These are phyloP conservation scores for Corythoichthys haematopterus DNA, from an alignment of 2,113 vertebrate genomes.

Conservation along the genomic window DNA sequence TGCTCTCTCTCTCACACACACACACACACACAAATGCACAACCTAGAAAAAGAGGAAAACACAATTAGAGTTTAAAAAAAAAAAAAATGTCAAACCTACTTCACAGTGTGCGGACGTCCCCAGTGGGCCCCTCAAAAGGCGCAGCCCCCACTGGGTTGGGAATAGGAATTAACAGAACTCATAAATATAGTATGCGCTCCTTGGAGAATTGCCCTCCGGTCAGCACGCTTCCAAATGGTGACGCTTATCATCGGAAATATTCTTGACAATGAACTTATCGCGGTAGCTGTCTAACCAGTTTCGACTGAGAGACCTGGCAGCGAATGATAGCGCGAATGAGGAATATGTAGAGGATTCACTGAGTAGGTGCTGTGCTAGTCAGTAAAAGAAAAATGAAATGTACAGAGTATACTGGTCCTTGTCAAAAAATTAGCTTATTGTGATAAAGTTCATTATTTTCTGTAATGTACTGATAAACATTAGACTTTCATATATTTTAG, in stretches of 20 bases:
- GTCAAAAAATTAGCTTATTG: too few species aligned
- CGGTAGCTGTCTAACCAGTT: not conserved
- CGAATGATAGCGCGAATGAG: too few species aligned
- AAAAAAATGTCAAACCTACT: conserved; percentile 8
- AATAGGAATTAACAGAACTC: not conserved
- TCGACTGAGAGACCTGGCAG: not conserved
- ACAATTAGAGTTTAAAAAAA: conserved; percentile 7
- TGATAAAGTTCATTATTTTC: too few species aligned
- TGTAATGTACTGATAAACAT: too few species aligned
- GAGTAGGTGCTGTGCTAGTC: too few species aligned
- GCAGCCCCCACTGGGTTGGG: not conserved
- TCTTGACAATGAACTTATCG: not conserved
- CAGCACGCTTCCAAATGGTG: not conserved
- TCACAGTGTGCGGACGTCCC: conserved; percentile 6
- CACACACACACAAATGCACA: not conserved
- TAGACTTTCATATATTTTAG: too few species aligned
- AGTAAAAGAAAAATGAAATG: too few species aligned
- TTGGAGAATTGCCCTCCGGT: conserved; percentile 1
- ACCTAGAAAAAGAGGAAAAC: conserved; percentile 4
- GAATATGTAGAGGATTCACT: too few species aligned
- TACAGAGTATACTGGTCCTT: too few species aligned
- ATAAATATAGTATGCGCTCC: conserved; percentile 2
- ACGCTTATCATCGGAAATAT: conserved; percentile 1
- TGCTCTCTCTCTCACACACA: conserved; percentile 6
- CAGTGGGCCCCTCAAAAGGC: conserved; percentile 1